These are phyloP conservation scores for Liposcelis brunnea DNA, from an alignment of 2,888 invertebrate genomes.

Conservation along the genomic window DNA sequence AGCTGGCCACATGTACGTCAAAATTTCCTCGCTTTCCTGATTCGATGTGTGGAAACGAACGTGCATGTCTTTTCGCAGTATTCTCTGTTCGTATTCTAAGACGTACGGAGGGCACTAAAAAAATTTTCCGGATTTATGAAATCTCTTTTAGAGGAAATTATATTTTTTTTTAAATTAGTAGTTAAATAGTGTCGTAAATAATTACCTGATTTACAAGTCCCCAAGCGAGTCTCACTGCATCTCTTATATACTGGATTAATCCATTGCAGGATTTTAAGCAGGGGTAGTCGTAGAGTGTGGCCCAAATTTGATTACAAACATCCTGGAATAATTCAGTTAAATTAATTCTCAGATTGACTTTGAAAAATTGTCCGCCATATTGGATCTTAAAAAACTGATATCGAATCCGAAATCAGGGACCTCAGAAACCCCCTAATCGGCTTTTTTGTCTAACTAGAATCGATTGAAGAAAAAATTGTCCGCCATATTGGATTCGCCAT, in stretches of 20 bases:
- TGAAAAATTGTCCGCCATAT: not conserved
- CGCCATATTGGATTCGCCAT: no score
- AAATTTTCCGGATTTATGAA: conserved; percentile 17
- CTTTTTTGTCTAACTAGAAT: no score
- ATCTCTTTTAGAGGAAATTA: conserved; percentile 5
- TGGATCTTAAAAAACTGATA: no score
- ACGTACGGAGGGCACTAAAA: conserved; percentile 26
- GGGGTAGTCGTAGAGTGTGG: conserved; percentile 85
- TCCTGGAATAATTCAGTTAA: conserved; percentile 26
- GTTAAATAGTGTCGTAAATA: no score
- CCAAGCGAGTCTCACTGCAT: conserved; percentile 79
- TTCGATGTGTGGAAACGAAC: conserved; percentile 62
- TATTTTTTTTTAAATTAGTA: conserved; percentile 5
- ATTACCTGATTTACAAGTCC: conserved; percentile 52
- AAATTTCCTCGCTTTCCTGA: conserved; percentile 53
- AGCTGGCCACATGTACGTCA: conserved; percentile 75
- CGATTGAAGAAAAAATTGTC: no score
- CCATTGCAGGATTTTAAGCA: conserved; percentile 63
- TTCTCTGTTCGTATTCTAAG: conserved; percentile 34
- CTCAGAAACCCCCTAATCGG: no score
- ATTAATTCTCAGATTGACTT: not conserved
- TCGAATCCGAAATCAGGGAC: no score
- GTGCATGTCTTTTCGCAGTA: conserved; percentile 57
- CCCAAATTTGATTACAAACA: conserved; percentile 53
- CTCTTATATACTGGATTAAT: conserved; percentile 60